Evolutionary conservation across 2,113 vertebrate genomes (phyloP), one percentile per base, ranked within the genome.

Genomic region (Strix aluco): DNA sequence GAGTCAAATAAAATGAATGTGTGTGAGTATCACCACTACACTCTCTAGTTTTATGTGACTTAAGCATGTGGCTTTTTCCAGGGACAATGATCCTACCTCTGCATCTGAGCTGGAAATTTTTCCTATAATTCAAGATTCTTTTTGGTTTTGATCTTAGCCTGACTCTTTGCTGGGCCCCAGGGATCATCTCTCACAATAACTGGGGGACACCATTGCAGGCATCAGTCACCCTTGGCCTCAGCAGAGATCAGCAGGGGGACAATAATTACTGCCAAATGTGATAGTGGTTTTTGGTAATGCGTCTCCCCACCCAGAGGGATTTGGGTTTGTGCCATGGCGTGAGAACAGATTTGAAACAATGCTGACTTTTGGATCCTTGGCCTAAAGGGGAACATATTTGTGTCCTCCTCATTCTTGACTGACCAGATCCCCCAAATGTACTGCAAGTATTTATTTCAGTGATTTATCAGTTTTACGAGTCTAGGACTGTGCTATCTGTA

Each of bases 381-480:
- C 38, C 71, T 72, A 9, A 38, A 46, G 47, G 52, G 40, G 9
- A 67, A 7, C 20, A 19, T 11, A 2, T 47, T n/a, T 5, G 21
- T 30, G 55, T 55, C 18, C 63, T 30, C 8, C 32, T 69, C 5
- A 0, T 25, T 13, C 36, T 14, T 38, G 26, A 2, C 7, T 11
- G 15, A 27, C 1, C 52, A 54, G 62, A 34, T 11, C 29, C 55
- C 34, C 38, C 40, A 38, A 9, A 69, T 1, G 4, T 0, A 6
- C 27, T 54, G 21, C 5, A 4, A 21, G 15, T 36, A n/a, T 46
- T 63, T 65, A 25, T 42, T 11, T 2, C 7, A 4, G 23, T 10
- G 13, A 52, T 71, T 58, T 36, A 36, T 17, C 70, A 6, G 6
- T 29, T 12, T 55, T 55, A 34, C 0, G 7, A 81, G 75, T 8